These are phyloP conservation scores for Drosophila rellima DNA, from an alignment of 2,888 invertebrate genomes.

Conservation along the genomic window DNA sequence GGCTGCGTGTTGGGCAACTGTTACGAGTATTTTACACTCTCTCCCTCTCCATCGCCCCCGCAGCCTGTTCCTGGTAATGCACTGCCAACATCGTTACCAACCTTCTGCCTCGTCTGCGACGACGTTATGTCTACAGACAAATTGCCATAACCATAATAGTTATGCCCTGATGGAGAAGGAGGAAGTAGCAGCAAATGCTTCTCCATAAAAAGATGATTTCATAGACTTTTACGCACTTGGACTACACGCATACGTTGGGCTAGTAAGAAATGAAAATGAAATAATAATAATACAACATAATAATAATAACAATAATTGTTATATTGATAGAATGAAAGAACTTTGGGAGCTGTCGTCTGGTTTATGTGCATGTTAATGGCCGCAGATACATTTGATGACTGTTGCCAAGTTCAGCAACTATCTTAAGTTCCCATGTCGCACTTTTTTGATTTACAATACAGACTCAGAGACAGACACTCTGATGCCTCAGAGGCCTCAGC, in stretches of 20 bases:
- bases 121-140: conserved; percentile 81
- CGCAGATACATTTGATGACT: conserved; percentile 42
- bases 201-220: conserved; percentile 82
- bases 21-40: conserved; percentile 78
- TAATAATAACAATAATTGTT: conserved; percentile 80
- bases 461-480: conserved; percentile 4
- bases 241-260: conserved; percentile 16
- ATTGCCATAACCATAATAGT: conserved; percentile 83
- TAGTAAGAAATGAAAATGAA: conserved; percentile 70
- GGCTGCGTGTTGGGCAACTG: conserved; percentile 76
- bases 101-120: conserved; percentile 34
- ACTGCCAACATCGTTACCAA: conserved; percentile 42
- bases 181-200: conserved; percentile 41
- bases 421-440: conserved; percentile 42
- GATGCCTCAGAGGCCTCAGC: not conserved
- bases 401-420: conserved; percentile 27
- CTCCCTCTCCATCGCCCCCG: not conserved
- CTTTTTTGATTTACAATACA: conserved; percentile 47
- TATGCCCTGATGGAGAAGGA: conserved; percentile 32
- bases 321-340: conserved; percentile 60
- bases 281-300: conserved; percentile 71
- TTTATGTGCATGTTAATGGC: conserved; percentile 68
- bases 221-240: conserved; percentile 75
- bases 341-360: conserved; percentile 39
- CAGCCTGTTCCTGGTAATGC: conserved; percentile 32